Evolutionary conservation across 2,797 vertebrate species (phyloP).

Genomic region (Parambassis ranga): DNA sequence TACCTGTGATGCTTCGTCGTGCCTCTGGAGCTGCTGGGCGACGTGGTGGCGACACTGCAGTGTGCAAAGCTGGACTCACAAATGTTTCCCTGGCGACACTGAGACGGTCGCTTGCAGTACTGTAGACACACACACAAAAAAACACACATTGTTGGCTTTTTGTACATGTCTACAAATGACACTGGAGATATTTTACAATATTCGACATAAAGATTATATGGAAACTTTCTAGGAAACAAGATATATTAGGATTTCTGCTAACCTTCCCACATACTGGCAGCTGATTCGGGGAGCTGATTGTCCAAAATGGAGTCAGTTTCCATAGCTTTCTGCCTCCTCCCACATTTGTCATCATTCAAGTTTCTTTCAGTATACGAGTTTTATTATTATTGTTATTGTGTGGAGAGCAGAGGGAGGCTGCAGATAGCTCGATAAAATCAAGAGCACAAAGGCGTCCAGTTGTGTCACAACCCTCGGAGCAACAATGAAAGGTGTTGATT

Average conservation of each 20-base stretch:
- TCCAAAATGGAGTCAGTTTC: constrained; percentile 9
- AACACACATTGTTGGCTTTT: no score
- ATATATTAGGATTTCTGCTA: background rate
- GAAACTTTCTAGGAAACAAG: background rate
- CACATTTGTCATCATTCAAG: no score
- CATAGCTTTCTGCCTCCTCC: background rate
- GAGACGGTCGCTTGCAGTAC: constrained; percentile 70
- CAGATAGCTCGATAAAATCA: constrained; percentile 8
- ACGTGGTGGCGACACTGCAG: constrained; percentile 21
- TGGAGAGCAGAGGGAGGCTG: background rate
- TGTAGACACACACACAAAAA: no score
- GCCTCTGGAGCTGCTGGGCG: constrained; percentile 49
- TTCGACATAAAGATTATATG: no score
- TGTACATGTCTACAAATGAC: no score
- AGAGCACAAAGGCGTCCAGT: background rate
- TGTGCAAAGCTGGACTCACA: constrained; percentile 62
- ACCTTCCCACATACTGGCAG: background rate
- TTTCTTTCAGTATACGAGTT: background rate
- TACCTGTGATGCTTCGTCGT: constrained; percentile 72
- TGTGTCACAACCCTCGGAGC: background rate
- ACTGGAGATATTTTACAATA: no score
- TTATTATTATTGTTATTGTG: background rate
- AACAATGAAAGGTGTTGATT: background rate
- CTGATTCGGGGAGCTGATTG: constrained; percentile 5
- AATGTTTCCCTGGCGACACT: constrained; percentile 42